Percentiles rank a stretch among this genome's conserved stretches.
phyloP scores from a whole-genome alignment of 1,140 invertebrate genomes.

The Drosophila bifasciata region DNA sequence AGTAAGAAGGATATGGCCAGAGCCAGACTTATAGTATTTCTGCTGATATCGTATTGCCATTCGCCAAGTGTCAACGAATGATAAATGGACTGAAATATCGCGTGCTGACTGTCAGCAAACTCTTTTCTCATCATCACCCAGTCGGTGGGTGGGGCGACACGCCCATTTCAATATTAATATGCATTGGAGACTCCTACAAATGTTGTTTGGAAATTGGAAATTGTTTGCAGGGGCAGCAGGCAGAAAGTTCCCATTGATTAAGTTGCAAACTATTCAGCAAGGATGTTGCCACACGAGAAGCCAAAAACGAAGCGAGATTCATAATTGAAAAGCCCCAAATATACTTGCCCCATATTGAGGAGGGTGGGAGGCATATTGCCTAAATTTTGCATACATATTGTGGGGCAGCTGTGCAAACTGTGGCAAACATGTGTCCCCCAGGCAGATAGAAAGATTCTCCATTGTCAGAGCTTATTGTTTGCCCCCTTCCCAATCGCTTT shows the following conservation, averaged over 20 bases:
- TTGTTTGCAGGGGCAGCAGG: too few relatives aligned
- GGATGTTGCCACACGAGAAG: not conserved
- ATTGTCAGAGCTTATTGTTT: slow-evolving; percentile 71
- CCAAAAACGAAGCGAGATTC: not conserved
- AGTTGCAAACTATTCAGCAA: not conserved
- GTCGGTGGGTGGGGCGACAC: slow-evolving; percentile 12
- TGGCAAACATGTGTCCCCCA: slow-evolving; percentile 49
- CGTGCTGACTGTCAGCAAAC: slow-evolving; percentile 21
- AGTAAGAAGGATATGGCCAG: slow-evolving; percentile 2
- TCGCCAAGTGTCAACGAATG: slow-evolving; percentile 45
- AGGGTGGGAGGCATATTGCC: slow-evolving; percentile 53
- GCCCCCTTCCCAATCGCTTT: slow-evolving; percentile 58
- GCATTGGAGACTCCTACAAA: slow-evolving; percentile 21
- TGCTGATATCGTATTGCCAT: slow-evolving; percentile 30
- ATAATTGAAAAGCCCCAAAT: slow-evolving; percentile 27
- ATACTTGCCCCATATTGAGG: slow-evolving; percentile 42
- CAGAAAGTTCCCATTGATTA: not conserved
- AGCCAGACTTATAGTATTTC: slow-evolving; percentile 9
- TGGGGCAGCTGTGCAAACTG: slow-evolving; percentile 57
- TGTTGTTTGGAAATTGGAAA: not conserved
- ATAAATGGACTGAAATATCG: slow-evolving; percentile 55
- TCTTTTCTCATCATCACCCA: slow-evolving; percentile 25
- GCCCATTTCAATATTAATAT: slow-evolving; percentile 38
- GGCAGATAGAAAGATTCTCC: not conserved
- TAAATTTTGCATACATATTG: slow-evolving; percentile 55